phyloP scores from a whole-genome alignment of 2,797 vertebrate species.

The Notoglanidium macrostoma region DNA sequence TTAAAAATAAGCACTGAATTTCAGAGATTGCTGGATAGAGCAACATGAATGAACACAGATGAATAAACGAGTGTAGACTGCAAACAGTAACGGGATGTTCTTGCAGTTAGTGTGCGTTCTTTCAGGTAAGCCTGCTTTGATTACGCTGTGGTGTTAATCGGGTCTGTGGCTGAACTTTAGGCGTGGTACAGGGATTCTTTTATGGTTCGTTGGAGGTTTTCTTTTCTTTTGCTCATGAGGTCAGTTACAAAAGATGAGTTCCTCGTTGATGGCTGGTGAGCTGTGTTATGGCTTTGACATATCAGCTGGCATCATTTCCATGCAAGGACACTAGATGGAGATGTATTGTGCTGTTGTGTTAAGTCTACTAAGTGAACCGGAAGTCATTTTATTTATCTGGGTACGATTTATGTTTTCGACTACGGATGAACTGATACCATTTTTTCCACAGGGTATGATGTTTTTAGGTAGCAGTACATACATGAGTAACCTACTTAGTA shows the following conservation, averaged over 20 bases:
- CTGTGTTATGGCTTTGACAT: not conserved
- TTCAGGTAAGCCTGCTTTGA: constrained; percentile 40
- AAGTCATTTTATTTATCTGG: not conserved
- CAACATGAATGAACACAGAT: constrained; percentile 38
- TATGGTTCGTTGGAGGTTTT: not conserved
- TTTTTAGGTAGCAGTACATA: not conserved
- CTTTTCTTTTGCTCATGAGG: not conserved
- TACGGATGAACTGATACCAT: not conserved
- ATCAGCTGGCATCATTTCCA: constrained; percentile 56
- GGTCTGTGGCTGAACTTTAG: not conserved
- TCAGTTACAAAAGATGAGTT: not conserved
- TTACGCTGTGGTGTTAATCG: not conserved
- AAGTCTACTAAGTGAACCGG: no score
- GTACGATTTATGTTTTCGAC: not conserved
- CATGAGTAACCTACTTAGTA: not conserved
- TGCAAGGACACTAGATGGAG: constrained; percentile 68
- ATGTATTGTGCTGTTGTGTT: constrained; percentile 51
- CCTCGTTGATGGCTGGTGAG: not conserved
- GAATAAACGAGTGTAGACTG: constrained; percentile 32
- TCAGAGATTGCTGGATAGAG: constrained; percentile 62
- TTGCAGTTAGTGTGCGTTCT: not conserved
- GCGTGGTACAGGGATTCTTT: not conserved
- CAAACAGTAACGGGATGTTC: constrained; percentile 1
- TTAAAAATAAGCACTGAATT: constrained; percentile 74
- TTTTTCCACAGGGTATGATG: not conserved